Percentiles rank a stretch among this genome's conserved stretches.
Evolutionary conservation across 2,888 invertebrate species (phyloP).

Genomic region (Volucella zonaria): DNA sequence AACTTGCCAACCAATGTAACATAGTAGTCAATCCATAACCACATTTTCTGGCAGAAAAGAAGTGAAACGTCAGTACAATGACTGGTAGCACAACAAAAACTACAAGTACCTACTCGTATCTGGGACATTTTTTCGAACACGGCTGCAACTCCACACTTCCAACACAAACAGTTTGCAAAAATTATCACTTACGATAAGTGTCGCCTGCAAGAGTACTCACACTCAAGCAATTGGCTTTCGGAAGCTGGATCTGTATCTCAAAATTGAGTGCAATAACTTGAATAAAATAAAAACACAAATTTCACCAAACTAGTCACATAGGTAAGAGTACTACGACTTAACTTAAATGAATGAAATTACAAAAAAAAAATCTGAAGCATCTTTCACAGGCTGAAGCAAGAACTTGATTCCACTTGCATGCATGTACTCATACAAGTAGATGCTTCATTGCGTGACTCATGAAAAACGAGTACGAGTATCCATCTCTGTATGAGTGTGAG

Average conservation of each 20-base stretch:
- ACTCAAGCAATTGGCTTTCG: conserved; percentile 14
- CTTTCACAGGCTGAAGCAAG: background rate
- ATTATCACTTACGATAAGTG: background rate
- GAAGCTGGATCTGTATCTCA: conserved; percentile 6
- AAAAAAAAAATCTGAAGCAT: background rate
- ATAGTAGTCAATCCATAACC: background rate
- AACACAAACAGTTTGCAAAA: background rate
- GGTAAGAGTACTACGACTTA: no score
- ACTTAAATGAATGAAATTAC: conserved; percentile 1
- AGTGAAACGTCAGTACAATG: background rate
- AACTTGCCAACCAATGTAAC: no score
- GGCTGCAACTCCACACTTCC: background rate
- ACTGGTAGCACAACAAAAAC: conserved; percentile 9
- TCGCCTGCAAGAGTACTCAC: background rate
- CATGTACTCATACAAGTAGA: background rate
- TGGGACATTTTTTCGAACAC: background rate
- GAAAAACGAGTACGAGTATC: background rate
- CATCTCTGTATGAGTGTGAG: no score
- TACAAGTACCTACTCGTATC: background rate
- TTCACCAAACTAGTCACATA: background rate
- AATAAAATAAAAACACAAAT: conserved; percentile 5
- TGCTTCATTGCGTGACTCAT: conserved; percentile 23
- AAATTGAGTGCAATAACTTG: background rate
- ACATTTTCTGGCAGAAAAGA: background rate
- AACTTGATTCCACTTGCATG: conserved; percentile 27